Conservation (phyloP, 2,888 invertebrate species). For the Meteorus colon region DNA sequence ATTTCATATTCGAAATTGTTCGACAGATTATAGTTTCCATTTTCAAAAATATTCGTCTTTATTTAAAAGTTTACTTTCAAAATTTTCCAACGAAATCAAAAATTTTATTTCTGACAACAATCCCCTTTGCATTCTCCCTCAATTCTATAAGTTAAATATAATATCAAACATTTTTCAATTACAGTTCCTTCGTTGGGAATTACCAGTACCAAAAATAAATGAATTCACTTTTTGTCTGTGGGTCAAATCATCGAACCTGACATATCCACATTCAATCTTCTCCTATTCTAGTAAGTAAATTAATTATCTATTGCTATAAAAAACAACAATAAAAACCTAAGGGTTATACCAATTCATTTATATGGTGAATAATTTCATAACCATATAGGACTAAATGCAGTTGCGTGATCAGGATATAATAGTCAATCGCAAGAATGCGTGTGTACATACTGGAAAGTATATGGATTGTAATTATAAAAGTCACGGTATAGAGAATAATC, state of each 20-base stretch:
- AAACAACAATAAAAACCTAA: background rate
- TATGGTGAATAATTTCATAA: constrained; percentile 70
- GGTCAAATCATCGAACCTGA: constrained; percentile 75
- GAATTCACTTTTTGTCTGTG: constrained; percentile 77
- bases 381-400: constrained; percentile 11
- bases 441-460: constrained; percentile 45
- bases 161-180: constrained; percentile 45
- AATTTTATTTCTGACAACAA: no score
- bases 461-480: constrained; percentile 12
- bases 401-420: constrained; percentile 13
- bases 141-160: no score
- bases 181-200: constrained; percentile 75
- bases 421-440: constrained; percentile 27
- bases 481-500: constrained; percentile 21
- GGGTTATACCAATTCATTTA: background rate
- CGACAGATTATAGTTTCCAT: no score
- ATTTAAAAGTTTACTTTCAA: no score
- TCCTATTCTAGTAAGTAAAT: constrained; percentile 76
- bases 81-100: no score
- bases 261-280: constrained; percentile 75
- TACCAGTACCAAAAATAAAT: constrained; percentile 74
- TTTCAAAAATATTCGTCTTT: no score
- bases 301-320: background rate
- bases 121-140: no score
- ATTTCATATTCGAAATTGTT: no score